Evolutionary conservation across 2,113 vertebrate genomes (phyloP).

Genomic region (Artemisiospiza belli): DNA sequence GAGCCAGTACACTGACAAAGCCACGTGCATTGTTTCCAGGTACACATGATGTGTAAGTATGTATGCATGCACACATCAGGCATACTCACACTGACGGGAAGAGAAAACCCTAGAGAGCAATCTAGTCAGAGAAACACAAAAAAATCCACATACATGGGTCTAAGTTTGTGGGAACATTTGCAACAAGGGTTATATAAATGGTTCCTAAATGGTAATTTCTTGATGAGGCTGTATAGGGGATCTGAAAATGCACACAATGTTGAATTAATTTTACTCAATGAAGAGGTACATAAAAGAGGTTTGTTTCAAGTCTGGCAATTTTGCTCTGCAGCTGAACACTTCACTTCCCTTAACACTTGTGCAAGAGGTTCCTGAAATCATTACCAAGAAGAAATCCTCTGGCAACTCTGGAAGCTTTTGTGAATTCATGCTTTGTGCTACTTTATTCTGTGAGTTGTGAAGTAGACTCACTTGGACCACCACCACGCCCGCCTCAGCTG

Average conservation of each 20-base stretch:
- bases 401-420: background rate
- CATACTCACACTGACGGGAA: background rate
- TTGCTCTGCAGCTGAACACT: background rate
- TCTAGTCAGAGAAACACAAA: constrained; percentile 40
- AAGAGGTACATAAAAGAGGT: background rate
- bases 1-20: background rate
- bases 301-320: background rate
- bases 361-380: background rate
- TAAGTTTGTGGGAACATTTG: background rate
- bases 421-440: background rate
- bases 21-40: background rate
- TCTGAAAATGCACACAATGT: background rate
- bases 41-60: background rate
- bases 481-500: background rate
- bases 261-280: background rate
- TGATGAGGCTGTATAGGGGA: background rate
- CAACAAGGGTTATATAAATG: background rate
- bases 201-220: background rate
- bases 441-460: background rate
- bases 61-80: background rate
- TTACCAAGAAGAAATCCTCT: background rate
- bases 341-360: background rate
- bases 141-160: background rate
- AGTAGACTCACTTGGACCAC: background rate
- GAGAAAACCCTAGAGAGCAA: constrained; percentile 19